Evolutionary conservation across 2,113 vertebrate genomes (phyloP).

Genomic region (Ammodytes dubius): DNA sequence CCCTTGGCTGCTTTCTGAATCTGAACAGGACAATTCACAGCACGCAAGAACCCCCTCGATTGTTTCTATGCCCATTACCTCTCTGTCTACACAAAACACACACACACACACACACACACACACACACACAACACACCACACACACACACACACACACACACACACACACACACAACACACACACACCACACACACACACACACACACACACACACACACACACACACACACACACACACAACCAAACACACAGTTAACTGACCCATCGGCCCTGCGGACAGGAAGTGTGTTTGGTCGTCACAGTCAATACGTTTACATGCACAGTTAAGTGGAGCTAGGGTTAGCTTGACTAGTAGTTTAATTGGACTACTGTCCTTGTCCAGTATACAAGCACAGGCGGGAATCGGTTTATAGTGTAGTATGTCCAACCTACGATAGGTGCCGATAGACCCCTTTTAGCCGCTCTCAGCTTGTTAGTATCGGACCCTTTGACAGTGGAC

Average conservation of each 20-base stretch:
- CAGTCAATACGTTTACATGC: too few relatives aligned
- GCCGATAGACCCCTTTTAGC: too few relatives aligned
- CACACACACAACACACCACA: too few relatives aligned
- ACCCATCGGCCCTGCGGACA: slow-evolving; percentile 29
- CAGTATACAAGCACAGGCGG: too few relatives aligned
- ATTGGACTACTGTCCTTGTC: too few relatives aligned
- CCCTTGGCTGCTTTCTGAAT: slow-evolving; percentile 72
- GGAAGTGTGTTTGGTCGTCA: slow-evolving; percentile 45
- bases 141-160: slow-evolving; percentile 21
- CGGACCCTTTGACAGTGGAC: too few relatives aligned
- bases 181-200: background rate
- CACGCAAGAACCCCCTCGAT: slow-evolving; percentile 38
- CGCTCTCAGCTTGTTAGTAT: too few relatives aligned
- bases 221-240: slow-evolving; percentile 9
- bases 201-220: slow-evolving; percentile 13
- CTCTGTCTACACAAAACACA: background rate
- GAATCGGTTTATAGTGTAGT: too few relatives aligned
- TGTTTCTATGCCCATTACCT: slow-evolving; percentile 19
- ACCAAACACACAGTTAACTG: background rate
- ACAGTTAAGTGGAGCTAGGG: too few relatives aligned
- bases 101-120: slow-evolving; percentile 1
- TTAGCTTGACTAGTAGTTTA: too few relatives aligned
- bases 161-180: background rate
- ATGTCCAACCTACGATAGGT: too few relatives aligned
- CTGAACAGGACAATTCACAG: slow-evolving; percentile 69